These are phyloP conservation scores for Crotophaga sulcirostris DNA, from an alignment of 2,113 vertebrate genomes.

Conservation along the genomic window DNA sequence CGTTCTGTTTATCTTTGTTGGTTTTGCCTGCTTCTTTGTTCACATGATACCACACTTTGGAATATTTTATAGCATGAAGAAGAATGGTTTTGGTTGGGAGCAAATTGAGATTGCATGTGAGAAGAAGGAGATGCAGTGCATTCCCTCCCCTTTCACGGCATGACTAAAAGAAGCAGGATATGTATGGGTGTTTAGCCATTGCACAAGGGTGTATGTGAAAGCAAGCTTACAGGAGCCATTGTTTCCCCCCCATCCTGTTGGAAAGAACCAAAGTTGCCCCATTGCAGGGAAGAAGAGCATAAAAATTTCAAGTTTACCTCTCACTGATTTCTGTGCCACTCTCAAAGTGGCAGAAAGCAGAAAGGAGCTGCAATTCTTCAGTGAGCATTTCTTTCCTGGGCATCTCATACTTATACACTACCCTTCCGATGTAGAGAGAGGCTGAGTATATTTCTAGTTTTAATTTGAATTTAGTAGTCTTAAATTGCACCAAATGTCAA, in stretches of 20 bases:
- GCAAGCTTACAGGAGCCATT: background rate
- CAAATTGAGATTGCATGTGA: background rate
- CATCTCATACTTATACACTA: background rate
- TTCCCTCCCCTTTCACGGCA: background rate
- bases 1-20: constrained; percentile 2
- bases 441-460: background rate
- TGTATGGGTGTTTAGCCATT: background rate
- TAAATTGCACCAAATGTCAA: background rate
- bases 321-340: background rate
- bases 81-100: background rate
- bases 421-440: background rate
- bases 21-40: background rate
- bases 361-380: background rate
- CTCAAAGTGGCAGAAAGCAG: background rate
- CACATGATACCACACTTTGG: background rate
- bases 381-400: background rate
- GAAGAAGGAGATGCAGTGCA: background rate
- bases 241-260: background rate
- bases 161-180: background rate
- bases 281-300: background rate
- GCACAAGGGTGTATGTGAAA: background rate
- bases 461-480: background rate
- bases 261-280: background rate
- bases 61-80: background rate
- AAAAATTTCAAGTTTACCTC: background rate